Conservation (phyloP, 2,888 invertebrate species). For the Aquatica leii region DNA sequence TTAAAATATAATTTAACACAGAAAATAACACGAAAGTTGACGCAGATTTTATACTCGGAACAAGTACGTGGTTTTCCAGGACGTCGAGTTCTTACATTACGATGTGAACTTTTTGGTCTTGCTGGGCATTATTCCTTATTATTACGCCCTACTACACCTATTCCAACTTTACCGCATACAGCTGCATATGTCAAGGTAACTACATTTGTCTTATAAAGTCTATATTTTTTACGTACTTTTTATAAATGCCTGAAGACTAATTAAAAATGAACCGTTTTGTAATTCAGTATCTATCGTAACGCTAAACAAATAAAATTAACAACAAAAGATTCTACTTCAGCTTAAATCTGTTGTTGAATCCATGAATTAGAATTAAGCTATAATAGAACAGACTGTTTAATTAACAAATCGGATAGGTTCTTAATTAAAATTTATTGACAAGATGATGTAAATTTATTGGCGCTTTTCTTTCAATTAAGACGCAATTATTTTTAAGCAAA, state of each 20-base stretch:
- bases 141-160: constrained; percentile 71
- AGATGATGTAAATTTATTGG: neutral
- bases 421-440: constrained; percentile 5
- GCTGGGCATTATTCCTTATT: constrained; percentile 83
- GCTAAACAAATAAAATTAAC: no score
- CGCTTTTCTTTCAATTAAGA: no score
- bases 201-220: neutral
- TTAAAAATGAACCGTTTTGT: no score
- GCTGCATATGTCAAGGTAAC: constrained; percentile 74
- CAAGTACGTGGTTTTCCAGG: constrained; percentile 78
- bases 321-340: no score
- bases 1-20: constrained; percentile 1
- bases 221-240: no score
- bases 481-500: no score
- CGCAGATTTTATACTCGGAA: constrained; percentile 77
- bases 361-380: constrained; percentile 8
- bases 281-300: no score
- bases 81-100: constrained; percentile 71
- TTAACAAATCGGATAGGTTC: constrained; percentile 6
- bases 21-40: constrained; percentile 25
- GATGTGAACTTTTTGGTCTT: constrained; percentile 83
- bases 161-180: constrained; percentile 70
- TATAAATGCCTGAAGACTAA: no score
- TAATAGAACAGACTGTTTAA: neutral
- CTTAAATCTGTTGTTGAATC: neutral